phyloP scores from a whole-genome alignment of 2,797 vertebrate species.

The Pipistrellus kuhlii region DNA sequence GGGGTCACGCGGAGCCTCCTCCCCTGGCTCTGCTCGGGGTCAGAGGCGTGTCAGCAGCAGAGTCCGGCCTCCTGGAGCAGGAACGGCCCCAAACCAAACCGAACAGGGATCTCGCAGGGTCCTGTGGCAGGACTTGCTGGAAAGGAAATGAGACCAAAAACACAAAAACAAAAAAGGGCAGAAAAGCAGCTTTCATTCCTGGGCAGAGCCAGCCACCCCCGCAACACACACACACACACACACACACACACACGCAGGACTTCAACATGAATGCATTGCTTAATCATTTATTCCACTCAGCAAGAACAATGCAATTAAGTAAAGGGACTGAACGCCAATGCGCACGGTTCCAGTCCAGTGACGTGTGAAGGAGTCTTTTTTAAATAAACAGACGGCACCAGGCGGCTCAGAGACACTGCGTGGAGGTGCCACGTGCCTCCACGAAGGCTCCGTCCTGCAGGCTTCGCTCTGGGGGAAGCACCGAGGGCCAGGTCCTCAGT shows the following conservation, averaged over 20 bases:
- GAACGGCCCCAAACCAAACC: background rate
- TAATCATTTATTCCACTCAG: background rate
- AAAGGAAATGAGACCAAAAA: background rate
- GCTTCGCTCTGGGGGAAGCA: background rate
- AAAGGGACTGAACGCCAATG: background rate
- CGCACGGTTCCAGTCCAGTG: background rate
- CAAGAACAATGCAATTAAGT: background rate
- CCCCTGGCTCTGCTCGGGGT: constrained; percentile 52
- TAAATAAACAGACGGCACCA: background rate
- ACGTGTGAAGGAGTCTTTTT: too few relatives aligned
- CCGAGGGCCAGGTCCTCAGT: background rate
- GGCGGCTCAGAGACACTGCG: background rate
- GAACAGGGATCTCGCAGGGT: background rate
- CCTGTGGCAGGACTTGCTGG: constrained; percentile 32
- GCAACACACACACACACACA: too few relatives aligned
- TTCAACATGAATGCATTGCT: background rate
- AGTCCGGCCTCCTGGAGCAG: constrained; percentile 13
- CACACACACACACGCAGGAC: background rate
- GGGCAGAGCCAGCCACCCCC: background rate
- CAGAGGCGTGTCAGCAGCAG: constrained; percentile 62
- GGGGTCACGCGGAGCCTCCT: background rate
- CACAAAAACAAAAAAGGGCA: background rate
- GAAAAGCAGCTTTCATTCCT: background rate
- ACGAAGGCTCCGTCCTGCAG: background rate
- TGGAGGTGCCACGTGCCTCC: background rate